Evolutionary conservation across 2,113 vertebrate species (phyloP), one percentile per base, ranked within the genome.

Genomic region (Spilogale gracilis): DNA sequence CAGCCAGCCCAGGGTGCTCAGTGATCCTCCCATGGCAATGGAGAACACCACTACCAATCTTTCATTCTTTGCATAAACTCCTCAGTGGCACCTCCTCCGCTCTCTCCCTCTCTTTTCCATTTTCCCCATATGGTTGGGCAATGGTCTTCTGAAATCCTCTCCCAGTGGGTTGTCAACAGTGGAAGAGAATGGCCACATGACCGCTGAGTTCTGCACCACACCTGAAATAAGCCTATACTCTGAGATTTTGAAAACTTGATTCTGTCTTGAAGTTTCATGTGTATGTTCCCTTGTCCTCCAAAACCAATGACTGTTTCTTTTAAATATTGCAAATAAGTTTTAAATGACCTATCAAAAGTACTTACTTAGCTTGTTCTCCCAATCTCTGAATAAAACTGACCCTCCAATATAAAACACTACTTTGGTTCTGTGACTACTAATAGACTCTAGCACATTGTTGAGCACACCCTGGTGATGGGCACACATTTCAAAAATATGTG

Each of bases 281-380:
- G 11, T 27, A 50, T 48, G 38, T 48, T 84, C n/a, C 32, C 74
- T 80, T 80, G 20, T 32, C 63, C 9, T 87, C 63, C 17, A 87
- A 96, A 89, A 82, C 7, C 13, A 14, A 63, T 56, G 48, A 74
- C 13, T 65, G 6, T 48, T 92, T 92, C 58, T 87, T 91, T 90
- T 54, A 73, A 60, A 89, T 78, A n/a, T 83, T 38, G 91, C 30
- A 43, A 88, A 94, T 61, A 82, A 71, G 13, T 88, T 82, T 93
- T 50, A 97, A 71, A 93, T 86, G 67, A 71, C 32, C 85, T 78
- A 83, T 56, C 17, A 71, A 86, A 95, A 76, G 38, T 65, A 30
- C 11, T 65, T 69, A 67, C 43, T 76, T 80, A 48, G 16, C 32
- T 81, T 83, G 0, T 92, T 54, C 61, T 89, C 54, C 43, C n/a